Conservation (phyloP, 2,113 vertebrate genomes). For the Laticauda colubrina region DNA sequence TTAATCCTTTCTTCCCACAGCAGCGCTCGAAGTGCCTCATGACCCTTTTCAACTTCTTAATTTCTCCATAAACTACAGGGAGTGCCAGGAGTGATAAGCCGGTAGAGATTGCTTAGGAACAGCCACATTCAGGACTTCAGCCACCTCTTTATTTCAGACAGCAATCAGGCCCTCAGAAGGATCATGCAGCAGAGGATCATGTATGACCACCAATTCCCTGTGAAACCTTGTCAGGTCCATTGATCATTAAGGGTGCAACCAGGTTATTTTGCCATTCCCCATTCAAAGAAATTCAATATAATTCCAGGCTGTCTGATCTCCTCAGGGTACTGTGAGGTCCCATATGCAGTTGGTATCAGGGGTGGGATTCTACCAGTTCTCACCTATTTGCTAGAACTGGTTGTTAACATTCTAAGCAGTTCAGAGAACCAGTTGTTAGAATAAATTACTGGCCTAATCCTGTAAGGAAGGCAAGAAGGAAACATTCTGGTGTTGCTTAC, state of each 20-base stretch:
- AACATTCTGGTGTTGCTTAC: no score
- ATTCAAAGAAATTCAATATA: not conserved
- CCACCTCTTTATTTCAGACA: not conserved
- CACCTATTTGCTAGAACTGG: no score
- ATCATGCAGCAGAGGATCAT: not conserved
- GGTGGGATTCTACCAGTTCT: no score
- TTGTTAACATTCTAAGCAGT: no score
- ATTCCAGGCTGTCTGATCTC: not conserved
- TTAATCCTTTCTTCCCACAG: not conserved
- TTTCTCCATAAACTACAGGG: not conserved
- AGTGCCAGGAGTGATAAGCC: not conserved
- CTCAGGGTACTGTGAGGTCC: not conserved
- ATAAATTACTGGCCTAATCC: no score
- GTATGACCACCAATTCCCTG: not conserved
- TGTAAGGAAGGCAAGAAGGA: no score
- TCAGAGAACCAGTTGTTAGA: no score
- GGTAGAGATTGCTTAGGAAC: not conserved
- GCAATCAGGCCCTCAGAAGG: not conserved
- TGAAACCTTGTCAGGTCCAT: not conserved
- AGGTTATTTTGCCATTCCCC: not conserved
- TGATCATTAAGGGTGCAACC: not conserved
- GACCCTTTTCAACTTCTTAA: not conserved
- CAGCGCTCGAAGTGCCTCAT: not conserved
- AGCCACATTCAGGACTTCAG: not conserved
- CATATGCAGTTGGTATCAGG: not conserved